These are phyloP conservation scores for Clarias laeviceps DNA, from an alignment of 2,797 vertebrate species.

Conservation along the genomic window DNA sequence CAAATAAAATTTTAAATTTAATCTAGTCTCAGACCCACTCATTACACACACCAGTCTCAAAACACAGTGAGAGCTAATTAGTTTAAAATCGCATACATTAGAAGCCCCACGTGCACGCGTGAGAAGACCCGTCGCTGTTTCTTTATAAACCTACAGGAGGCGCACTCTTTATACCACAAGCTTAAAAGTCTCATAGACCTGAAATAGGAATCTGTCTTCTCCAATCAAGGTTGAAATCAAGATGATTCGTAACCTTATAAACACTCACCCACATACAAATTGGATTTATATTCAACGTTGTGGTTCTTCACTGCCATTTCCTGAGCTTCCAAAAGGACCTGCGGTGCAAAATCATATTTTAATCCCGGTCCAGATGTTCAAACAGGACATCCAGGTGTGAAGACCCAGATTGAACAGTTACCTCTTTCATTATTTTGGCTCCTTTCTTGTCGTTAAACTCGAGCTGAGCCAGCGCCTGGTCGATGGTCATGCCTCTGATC, in stretches of 20 bases:
- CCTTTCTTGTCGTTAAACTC: conserved; percentile 97
- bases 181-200: too few species aligned
- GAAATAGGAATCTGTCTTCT: too few species aligned
- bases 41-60: too few species aligned
- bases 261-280: conserved; percentile 86
- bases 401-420: conserved; percentile 57
- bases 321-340: conserved; percentile 95
- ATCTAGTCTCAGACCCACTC: too few species aligned
- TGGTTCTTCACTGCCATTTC: conserved; percentile 92
- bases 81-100: too few species aligned
- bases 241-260: not conserved
- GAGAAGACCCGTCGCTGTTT: too few species aligned
- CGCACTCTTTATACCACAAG: too few species aligned
- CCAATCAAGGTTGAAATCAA: not conserved
- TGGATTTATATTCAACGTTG: conserved; percentile 96
- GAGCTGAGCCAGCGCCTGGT: conserved; percentile 89
- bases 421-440: conserved; percentile 92
- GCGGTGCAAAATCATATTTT: conserved; percentile 10
- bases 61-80: too few species aligned
- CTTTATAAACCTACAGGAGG: too few species aligned
- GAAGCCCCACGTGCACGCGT: too few species aligned
- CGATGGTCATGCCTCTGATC: conserved; percentile 92
- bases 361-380: not conserved
- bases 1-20: too few species aligned
- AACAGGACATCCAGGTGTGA: not conserved